Evolutionary conservation across 2,113 vertebrate species (phyloP).

Genomic region (Microtus pennsylvanicus): DNA sequence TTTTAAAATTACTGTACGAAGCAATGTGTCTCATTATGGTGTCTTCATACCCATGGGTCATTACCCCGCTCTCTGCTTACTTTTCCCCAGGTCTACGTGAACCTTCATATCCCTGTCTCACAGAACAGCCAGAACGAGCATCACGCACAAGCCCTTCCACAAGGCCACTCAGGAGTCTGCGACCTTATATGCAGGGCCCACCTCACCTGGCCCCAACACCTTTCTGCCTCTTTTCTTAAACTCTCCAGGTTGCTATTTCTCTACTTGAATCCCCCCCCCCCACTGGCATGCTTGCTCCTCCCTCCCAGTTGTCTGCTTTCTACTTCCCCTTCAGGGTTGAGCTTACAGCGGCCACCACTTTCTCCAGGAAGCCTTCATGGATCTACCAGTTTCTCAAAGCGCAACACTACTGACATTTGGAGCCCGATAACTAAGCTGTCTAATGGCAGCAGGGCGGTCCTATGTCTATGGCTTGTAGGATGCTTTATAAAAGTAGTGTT

Average conservation of each 20-base stretch:
- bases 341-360: background rate
- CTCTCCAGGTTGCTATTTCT: background rate
- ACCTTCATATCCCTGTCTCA: background rate
- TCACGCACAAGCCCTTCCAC: background rate
- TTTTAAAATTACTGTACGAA: background rate
- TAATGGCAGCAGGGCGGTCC: background rate
- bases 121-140: background rate
- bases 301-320: background rate
- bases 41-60: too few relatives aligned
- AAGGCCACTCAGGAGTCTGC: background rate
- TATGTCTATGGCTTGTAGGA: too few relatives aligned
- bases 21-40: background rate
- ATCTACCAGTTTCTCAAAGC: background rate
- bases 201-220: background rate
- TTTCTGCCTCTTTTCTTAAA: background rate
- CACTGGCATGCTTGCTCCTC: rapidly evolving
- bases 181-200: background rate
- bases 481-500: background rate
- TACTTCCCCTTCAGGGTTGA: background rate
- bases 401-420: rapidly evolving
- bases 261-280: background rate
- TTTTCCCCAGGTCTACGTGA: rapidly evolving
- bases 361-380: background rate
- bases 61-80: background rate
- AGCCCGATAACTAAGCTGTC: background rate